Evolutionary conservation across 2,797 vertebrate genomes (phyloP), one percentile per base, ranked within the genome.

Genomic region (Melanotaenia trifasciata): DNA sequence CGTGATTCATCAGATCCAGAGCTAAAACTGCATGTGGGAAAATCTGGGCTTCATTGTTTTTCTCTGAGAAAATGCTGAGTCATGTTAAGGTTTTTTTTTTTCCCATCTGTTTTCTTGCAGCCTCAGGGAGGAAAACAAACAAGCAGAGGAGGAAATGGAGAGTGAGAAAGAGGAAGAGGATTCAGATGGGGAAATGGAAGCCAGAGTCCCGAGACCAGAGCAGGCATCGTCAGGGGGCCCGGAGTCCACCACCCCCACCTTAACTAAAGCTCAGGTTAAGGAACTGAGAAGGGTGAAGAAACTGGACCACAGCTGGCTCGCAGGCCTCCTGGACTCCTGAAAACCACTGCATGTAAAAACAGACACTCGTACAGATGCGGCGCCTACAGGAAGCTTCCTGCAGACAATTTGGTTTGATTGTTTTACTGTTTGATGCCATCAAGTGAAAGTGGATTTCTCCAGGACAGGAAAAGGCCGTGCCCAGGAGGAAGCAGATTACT

Each of bases 251-350:
- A 68, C 63, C 5, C 94, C 88, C 0, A 1, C 61, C 7, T 89
- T 96, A 6, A 95, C 95, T 1, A 98, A 95, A 91, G 87, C 90
- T 12, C 92, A 97, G 81, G 87, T 92, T 57, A 96, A 87, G 74
- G 95, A 97, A 77, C 93, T 98, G 84, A 94, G 91, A 66, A 94
- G 90, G 79, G 79, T 98, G 78, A 94, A 93, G 80, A 98, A 94
- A 89, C 84, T 88, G 0, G 96, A 98, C 92, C 96, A 94, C 70
- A 95, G 95, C 87, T 99, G 98, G 98, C 51, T 96, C 14, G 26
- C 67, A n/a, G 66, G 51, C n/a, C 67, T 91, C 5, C 60, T 89
- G 70, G 76, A 90, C 76, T 81, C 81, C 9, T 92, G 79, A 87
- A 35, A 66, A 22, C 59, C 53, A 81, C 14, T 11, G 40, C 43